Percentiles rank a stretch among this genome's conserved stretches.
Evolutionary conservation across 2,113 vertebrate genomes (phyloP).

Genomic region (Vanacampus margaritifer): DNA sequence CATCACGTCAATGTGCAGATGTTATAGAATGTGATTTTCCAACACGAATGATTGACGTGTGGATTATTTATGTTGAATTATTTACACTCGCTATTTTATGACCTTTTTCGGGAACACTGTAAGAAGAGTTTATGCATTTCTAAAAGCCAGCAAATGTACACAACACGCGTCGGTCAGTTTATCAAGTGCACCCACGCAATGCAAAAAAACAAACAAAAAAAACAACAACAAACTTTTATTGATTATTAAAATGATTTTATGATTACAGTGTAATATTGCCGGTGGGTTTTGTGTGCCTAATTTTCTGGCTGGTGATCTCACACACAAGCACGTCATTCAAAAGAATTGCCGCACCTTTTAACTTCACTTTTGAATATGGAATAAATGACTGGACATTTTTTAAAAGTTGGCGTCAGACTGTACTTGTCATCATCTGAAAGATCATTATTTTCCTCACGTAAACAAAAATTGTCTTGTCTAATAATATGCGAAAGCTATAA

Average conservation of each 20-base stretch:
- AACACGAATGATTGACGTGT: background rate
- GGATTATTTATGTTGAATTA: background rate
- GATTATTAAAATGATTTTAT: too few species aligned
- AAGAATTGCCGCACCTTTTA: background rate
- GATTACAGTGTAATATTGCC: background rate
- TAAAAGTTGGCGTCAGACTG: slow-evolving; percentile 28
- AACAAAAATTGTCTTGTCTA: too few species aligned
- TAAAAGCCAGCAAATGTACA: background rate
- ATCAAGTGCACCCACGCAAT: background rate
- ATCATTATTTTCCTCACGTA: too few species aligned
- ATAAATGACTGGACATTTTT: slow-evolving; percentile 74
- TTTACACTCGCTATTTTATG: background rate
- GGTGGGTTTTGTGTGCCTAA: background rate
- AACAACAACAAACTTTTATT: too few species aligned
- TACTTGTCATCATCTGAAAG: too few species aligned
- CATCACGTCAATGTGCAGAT: background rate
- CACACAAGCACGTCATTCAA: background rate
- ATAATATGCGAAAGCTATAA: too few species aligned
- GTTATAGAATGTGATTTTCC: too few species aligned
- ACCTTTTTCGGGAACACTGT: background rate
- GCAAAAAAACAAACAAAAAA: background rate
- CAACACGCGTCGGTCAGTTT: background rate
- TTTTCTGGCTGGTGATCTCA: background rate
- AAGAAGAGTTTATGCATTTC: background rate
- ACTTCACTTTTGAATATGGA: slow-evolving; percentile 25